Conservation (phyloP, 2,888 invertebrate genomes). For the Pantelozetes paolii region DNA sequence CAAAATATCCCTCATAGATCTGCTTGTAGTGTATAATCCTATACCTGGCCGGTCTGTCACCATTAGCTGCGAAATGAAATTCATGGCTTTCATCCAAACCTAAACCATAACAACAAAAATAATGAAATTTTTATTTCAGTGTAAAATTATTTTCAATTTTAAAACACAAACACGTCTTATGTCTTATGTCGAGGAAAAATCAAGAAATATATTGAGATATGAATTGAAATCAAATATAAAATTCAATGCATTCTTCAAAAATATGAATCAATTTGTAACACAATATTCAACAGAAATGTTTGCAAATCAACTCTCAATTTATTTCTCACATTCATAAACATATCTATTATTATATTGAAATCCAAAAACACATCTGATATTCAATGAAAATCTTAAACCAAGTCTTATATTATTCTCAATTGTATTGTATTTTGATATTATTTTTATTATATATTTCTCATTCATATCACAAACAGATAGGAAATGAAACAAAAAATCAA, state of each 20-base stretch:
- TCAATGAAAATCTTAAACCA: no score
- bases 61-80: conserved; percentile 82
- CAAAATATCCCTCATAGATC: conserved; percentile 64
- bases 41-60: conserved; percentile 90
- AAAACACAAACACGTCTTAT: no score
- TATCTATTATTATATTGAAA: background rate
- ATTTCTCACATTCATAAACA: conserved; percentile 12
- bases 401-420: background rate
- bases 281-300: no score
- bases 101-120: conserved; percentile 51
- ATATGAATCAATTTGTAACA: no score
- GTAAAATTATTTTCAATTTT: background rate
- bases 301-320: conserved; percentile 11
- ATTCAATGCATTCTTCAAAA: background rate
- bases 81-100: conserved; percentile 82
- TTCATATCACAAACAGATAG: no score
- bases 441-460: no score
- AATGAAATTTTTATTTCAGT: background rate
- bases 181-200: no score
- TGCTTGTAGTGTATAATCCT: conserved; percentile 94
- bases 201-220: no score
- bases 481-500: no score
- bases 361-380: background rate
- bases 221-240: background rate
- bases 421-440: background rate